Base-by-base conservation (phyloP, 1,140 invertebrate genomes). In the Listronotus oregonensis region DNA sequence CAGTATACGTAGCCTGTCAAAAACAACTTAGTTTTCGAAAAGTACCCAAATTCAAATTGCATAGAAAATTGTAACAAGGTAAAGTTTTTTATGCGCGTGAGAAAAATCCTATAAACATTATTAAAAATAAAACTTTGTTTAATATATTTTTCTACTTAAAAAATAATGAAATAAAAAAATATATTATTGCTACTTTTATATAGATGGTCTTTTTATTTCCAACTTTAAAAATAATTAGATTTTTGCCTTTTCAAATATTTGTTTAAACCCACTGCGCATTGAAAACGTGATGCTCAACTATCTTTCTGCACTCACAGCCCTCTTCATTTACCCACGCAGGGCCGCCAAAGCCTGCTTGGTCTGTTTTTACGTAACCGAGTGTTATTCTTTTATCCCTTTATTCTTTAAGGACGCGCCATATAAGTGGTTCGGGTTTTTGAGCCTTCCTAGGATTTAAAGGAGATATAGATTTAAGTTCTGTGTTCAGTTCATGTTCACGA, bases 311-410 rank as follows among this genome's bases (percentile, higher is more conserved):
- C 46, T 49, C 46, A 49, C 14, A 12, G 4, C 18, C 46, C 46
- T 27, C 46, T 49, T 49, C 46, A 49, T 49, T 49, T 49, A 49
- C 46, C 46, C 46, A 49, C 46, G 46, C 11, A 49, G 46, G 18
- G 18, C 46, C 46, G 46, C 18, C 46, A 21, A 49, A 49, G 18
- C 46, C 43, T 17, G 17, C 43, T 46, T 46, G 43, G 15, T 49
- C 46, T 49, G 46, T 49, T 49, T 49, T 49, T 49, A 49, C 18
- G 46, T 49, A 18, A 49, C 46, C 15, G 46, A 49, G 46, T 49
- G 46, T 18, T 21, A 49, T 49, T 49, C 46, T 21, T 49, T 21
- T 49, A 49, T 49, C 46, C 18, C 21, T 49, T 49, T 49, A 49
- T 49, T 49, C 46, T 49, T 49, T 49, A 49, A 49, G 46, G 46